These are phyloP conservation scores for Cheilosia vernalis DNA, from an alignment of 2,888 invertebrate species.

Conservation along the genomic window DNA sequence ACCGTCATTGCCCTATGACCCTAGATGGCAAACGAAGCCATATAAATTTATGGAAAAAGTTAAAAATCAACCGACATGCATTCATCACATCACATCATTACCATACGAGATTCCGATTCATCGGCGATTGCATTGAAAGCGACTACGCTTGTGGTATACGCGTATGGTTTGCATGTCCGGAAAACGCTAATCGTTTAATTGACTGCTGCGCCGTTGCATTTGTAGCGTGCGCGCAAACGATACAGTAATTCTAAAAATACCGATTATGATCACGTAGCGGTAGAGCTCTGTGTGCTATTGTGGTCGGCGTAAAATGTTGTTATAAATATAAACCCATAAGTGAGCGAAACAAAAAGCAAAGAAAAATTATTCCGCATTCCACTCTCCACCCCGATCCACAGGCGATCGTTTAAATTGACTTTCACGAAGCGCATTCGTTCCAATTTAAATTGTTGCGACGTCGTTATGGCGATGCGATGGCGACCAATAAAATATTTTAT, in stretches of 20 bases:
- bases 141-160: slow-evolving; percentile 3
- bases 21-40: slow-evolving; percentile 33
- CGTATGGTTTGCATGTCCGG: slow-evolving; percentile 65
- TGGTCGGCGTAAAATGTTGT: slow-evolving; percentile 37
- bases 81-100: slow-evolving; percentile 54
- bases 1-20: background rate
- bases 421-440: slow-evolving; percentile 63
- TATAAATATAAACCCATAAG: slow-evolving; percentile 52
- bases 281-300: slow-evolving; percentile 34
- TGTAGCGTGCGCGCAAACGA: slow-evolving; percentile 36
- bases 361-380: slow-evolving; percentile 19
- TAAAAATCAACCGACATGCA: slow-evolving; percentile 50
- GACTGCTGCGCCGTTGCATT: slow-evolving; percentile 39
- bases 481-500: slow-evolving; percentile 63
- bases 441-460: slow-evolving; percentile 68
- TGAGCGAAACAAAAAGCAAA: slow-evolving; percentile 21
- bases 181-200: slow-evolving; percentile 73
- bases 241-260: slow-evolving; percentile 68
- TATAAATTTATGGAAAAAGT: slow-evolving; percentile 18
- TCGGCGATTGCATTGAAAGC: slow-evolving; percentile 30
- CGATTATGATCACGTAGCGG: slow-evolving; percentile 63
- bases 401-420: slow-evolving; percentile 43
- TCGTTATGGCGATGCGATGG: slow-evolving; percentile 25
- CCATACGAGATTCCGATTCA: slow-evolving; percentile 54
- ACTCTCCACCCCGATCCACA: slow-evolving; percentile 27